Conservation (phyloP, 1,140 invertebrate genomes). For the Chionoecetes opilio region DNA sequence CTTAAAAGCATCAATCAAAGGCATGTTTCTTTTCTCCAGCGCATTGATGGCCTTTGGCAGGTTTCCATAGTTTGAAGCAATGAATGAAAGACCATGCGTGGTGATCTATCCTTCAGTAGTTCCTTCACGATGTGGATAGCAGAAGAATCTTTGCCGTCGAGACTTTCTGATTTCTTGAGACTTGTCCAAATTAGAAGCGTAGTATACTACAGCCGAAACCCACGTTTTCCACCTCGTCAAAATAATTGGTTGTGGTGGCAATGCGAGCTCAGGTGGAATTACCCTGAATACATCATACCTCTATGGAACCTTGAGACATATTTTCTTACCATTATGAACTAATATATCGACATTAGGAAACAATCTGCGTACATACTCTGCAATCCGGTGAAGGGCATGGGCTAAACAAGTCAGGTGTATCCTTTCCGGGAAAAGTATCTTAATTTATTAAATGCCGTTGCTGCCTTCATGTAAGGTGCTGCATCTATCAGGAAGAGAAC, state of each 20-base stretch:
- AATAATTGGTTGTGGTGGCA: conserved; percentile 83
- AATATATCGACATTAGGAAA: conserved; percentile 82
- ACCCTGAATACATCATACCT: conserved; percentile 82
- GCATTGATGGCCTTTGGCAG: conserved; percentile 14
- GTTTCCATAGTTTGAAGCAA: conserved; percentile 33
- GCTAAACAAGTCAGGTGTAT: conserved; percentile 83
- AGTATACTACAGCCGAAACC: conserved; percentile 79
- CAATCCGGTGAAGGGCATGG: conserved; percentile 83
- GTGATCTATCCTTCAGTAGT: background rate
- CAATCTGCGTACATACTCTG: conserved; percentile 82
- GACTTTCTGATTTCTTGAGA: too few species aligned
- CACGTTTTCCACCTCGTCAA: conserved; percentile 84
- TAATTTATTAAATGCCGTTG: conserved; percentile 81
- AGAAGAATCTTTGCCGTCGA: too few species aligned
- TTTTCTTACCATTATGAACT: conserved; percentile 81
- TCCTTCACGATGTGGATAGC: background rate
- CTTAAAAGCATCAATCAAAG: conserved; percentile 32
- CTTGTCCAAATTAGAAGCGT: conserved; percentile 59
- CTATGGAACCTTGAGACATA: conserved; percentile 82
- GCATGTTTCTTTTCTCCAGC: conserved; percentile 16
- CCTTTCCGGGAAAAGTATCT: conserved; percentile 81
- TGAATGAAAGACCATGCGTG: conserved; percentile 35
- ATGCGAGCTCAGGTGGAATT: conserved; percentile 82
- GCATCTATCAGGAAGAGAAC: conserved; percentile 82
- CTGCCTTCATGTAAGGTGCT: conserved; percentile 82